phyloP scores from a whole-genome alignment of 2,797 vertebrate genomes.

The Anguilla megastoma region DNA sequence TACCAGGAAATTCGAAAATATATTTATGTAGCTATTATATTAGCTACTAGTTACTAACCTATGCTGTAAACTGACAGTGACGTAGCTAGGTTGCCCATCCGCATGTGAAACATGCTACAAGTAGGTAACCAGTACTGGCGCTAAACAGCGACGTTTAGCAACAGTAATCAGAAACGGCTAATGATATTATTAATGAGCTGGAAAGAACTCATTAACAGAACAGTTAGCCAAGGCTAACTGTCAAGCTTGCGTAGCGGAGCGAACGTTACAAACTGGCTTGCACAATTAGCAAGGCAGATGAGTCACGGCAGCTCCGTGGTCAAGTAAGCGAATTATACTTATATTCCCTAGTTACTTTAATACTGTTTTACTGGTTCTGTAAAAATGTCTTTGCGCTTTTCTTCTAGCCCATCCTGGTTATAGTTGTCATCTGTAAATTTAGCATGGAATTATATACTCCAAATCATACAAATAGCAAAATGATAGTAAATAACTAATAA shows the following conservation, averaged over 20 bases:
- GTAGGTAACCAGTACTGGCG: neutral
- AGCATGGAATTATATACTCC: no score
- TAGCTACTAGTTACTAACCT: neutral
- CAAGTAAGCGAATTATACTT: neutral
- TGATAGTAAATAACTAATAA: neutral
- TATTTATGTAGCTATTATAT: neutral
- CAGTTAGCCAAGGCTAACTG: neutral
- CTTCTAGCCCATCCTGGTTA: neutral
- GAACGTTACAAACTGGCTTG: neutral
- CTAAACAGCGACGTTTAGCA: neutral
- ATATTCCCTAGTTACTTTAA: neutral
- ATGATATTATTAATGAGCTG: neutral
- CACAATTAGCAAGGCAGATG: neutral
- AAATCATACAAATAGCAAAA: neutral
- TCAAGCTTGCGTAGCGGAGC: neutral
- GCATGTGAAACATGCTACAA: neutral
- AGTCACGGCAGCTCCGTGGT: neutral
- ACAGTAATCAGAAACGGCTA: neutral
- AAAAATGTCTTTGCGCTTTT: neutral
- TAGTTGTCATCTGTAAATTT: neutral
- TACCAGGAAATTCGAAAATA: slow-evolving; percentile 13
- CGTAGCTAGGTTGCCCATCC: neutral
- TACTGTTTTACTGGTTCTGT: neutral
- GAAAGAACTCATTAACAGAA: neutral
- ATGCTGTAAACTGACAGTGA: neutral